Evolutionary conservation across 1,140 invertebrate species (phyloP).

Genomic region (Drosophila bocqueti): DNA sequence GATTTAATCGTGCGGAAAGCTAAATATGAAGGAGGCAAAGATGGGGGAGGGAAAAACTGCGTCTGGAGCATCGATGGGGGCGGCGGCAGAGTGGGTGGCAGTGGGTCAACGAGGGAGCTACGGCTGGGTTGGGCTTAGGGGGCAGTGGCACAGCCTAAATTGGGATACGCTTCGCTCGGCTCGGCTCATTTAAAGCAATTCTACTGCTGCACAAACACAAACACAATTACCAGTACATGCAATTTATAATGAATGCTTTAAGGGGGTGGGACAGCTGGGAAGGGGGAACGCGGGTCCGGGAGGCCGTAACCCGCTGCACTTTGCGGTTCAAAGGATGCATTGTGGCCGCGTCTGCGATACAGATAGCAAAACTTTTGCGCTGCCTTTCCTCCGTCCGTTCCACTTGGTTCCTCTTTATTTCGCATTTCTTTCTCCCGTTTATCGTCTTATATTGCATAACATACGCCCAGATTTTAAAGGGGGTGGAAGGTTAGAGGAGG

Average conservation of each 20-base stretch:
- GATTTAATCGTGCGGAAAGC: constrained; percentile 85
- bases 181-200: constrained; percentile 81
- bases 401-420: constrained; percentile 36
- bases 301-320: constrained; percentile 62
- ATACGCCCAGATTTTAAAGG: constrained; percentile 48
- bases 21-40: constrained; percentile 64
- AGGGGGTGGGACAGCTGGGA: not conserved
- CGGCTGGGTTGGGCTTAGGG: not conserved
- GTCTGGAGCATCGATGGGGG: constrained; percentile 63
- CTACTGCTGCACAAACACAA: constrained; percentile 63
- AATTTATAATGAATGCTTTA: constrained; percentile 78
- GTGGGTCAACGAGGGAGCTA: constrained; percentile 25
- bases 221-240: constrained; percentile 72
- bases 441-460: constrained; percentile 68
- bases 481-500: not conserved
- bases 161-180: constrained; percentile 78
- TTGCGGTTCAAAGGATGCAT: constrained; percentile 82
- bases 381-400: constrained; percentile 53
- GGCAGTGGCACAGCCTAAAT: constrained; percentile 65
- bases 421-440: constrained; percentile 40
- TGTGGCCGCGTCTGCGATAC: constrained; percentile 73
- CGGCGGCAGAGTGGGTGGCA: constrained; percentile 4
- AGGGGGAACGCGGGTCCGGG: not conserved
- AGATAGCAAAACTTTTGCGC: constrained; percentile 74
- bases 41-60: constrained; percentile 28